Evolutionary conservation across 1,140 invertebrate genomes (phyloP).

Genomic region (Nasonia giraulti): DNA sequence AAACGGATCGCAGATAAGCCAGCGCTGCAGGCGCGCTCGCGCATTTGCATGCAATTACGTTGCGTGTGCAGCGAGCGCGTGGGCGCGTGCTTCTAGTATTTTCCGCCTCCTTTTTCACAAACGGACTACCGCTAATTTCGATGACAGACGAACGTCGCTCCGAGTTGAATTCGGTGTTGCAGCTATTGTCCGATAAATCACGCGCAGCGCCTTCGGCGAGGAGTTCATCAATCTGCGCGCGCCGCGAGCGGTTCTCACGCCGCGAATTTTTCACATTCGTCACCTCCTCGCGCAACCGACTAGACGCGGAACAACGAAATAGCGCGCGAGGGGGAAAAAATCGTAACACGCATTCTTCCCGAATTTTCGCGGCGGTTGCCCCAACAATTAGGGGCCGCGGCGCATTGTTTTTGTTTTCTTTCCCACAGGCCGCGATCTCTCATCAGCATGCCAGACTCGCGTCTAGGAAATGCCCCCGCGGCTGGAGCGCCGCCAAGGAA

Average conservation of each 20-base stretch:
- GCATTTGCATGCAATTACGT: slow-evolving; percentile 71
- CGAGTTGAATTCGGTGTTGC: too few species aligned
- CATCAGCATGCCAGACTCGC: slow-evolving; percentile 22
- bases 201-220: too few species aligned
- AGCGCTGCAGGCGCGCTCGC: slow-evolving; percentile 32
- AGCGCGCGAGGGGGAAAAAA: too few species aligned
- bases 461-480: background rate
- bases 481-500: slow-evolving; percentile 31
- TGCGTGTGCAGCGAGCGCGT: background rate
- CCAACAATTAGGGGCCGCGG: background rate
- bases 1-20: slow-evolving; percentile 63
- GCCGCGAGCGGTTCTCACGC: background rate
- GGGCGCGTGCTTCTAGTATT: background rate
- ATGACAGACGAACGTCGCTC: background rate
- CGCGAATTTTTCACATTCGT: slow-evolving; percentile 3
- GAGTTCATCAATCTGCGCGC: background rate
- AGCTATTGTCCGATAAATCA: background rate
- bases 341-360: background rate
- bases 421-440: background rate
- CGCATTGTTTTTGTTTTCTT: slow-evolving; percentile 28
- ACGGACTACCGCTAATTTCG: too few species aligned
- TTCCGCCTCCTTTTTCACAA: background rate
- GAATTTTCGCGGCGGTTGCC: background rate
- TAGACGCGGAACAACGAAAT: too few species aligned
- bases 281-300: background rate